phyloP scores from a whole-genome alignment of 2,888 invertebrate genomes.

The Asteroscopus sphinx region DNA sequence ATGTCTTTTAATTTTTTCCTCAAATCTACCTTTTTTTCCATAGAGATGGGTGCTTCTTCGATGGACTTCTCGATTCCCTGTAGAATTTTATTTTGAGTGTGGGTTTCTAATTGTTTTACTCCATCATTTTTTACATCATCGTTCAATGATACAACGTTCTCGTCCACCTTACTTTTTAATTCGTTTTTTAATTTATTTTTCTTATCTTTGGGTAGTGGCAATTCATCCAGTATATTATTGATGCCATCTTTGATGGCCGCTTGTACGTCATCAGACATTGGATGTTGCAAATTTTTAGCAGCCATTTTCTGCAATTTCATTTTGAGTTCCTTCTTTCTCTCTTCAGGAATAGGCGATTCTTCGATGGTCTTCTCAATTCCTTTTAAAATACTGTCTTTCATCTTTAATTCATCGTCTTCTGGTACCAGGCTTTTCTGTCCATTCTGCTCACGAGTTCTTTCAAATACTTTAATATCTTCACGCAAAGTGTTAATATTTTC shows the following conservation, averaged over 20 bases:
- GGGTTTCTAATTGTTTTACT: no score
- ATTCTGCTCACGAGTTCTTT: background rate
- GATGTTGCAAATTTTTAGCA: slow-evolving; percentile 4
- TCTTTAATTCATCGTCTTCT: background rate
- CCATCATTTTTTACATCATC: background rate
- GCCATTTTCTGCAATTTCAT: slow-evolving; percentile 3
- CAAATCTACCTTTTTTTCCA: no score
- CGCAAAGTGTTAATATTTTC: background rate
- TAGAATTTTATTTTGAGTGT: no score
- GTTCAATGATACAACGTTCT: slow-evolving; percentile 3
- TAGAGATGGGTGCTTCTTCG: no score
- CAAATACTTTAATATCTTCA: background rate
- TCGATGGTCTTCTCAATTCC: slow-evolving; percentile 2
- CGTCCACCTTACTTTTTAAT: slow-evolving; percentile 6
- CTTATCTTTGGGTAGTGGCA: slow-evolving; percentile 1
- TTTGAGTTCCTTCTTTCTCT: slow-evolving; percentile 12
- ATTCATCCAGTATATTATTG: slow-evolving; percentile 2
- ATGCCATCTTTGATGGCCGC: slow-evolving; percentile 11
- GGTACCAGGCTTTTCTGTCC: background rate
- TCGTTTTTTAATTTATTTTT: slow-evolving; percentile 13
- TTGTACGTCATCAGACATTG: background rate
- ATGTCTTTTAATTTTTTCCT: background rate
- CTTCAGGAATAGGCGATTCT: background rate
- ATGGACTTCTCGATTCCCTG: no score
- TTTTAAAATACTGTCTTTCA: background rate